Base-by-base conservation (phyloP, 2,888 invertebrate species). In the Pocota personata region DNA sequence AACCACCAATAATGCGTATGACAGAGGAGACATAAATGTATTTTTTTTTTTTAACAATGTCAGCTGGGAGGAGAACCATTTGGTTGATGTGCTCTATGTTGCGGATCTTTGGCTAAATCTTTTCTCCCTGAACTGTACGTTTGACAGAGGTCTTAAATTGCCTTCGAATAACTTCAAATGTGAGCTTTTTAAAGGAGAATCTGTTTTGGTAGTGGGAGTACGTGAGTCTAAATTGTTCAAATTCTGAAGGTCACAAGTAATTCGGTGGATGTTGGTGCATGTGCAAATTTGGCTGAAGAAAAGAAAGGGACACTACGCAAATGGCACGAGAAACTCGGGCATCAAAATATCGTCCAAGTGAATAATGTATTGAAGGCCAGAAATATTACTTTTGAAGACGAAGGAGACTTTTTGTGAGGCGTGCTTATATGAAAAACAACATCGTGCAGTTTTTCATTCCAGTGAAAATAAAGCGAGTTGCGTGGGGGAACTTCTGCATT, bases 361-460 rank as follows among this genome's bases (percentile, higher is more conserved):
- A n/a, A n/a, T n/a, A n/a, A n/a, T n/a, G n/a, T n/a, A n/a, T n/a
- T n/a, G n/a, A n/a, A n/a, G n/a, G n/a, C n/a, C n/a, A n/a, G n/a
- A n/a, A n/a, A n/a, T n/a, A n/a, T n/a, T n/a, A n/a, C n/a, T n/a
- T n/a, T n/a, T n/a, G n/a, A n/a, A n/a, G n/a, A n/a, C n/a, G n/a
- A n/a, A n/a, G n/a, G n/a, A 57, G 50, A 66, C 79, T 21, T 82
- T 87, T 55, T 88, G 88, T 32, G 87, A 89, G 46, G 84, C 87
- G 2, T 89, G 88, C 37, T 24, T 88, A 21, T 60, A 79, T 62
- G 88, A 88, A 24, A 89, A 89, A 62, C 87, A 88, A 35, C n/a
- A 88, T 64, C 79, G 87, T 21, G 46, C 55, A 32, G 58, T 77
- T 57, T 89, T 89, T 76, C 40, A 50, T n/a, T n/a, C 73, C 43